Base-by-base conservation (phyloP, 2,888 invertebrate species). In the Camponotus fellah region DNA sequence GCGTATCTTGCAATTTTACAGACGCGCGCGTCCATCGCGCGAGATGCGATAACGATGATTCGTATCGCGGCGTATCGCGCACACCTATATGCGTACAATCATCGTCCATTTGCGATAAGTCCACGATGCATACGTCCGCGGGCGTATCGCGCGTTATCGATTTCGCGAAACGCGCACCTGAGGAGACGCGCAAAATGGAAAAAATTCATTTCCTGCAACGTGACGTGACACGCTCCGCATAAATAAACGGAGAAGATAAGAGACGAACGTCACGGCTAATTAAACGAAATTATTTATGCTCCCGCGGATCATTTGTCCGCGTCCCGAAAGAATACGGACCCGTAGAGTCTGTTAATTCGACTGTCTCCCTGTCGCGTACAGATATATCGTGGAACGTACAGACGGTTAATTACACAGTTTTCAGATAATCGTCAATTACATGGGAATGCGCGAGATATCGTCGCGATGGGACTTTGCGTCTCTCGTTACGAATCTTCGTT, bases 31-130 rank as follows among this genome's bases (percentile, higher is more conserved):
- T 64, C 14, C 46, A 34, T 64, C 43, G 43, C n/a, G 21, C 21
- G 26, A 56, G 14, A 26, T 40, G 4, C 3, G 43, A 43, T 71
- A 79, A 79, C 72, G 58, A 34, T 79, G 60, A 79, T 71, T 34
- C 72, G 40, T 6, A 40, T 26, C 69, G 12, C 4, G 32, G 53
- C 40, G 40, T 32, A 40, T 40, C 53, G 53, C 17, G 34, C 40
- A 26, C 56, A 37, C 5, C 14, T 12, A n/a, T 12, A 12, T 8
- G 6, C 32, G 14, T n/a, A 66, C 66, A 68, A 74, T 83, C 66
- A 66, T 71, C 58, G 64, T 82, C 77, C 71, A 82, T 82, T 40
- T 65, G 69, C 65, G 77, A 85, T 85, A 37, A 74, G 66, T 72
- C 60, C 34, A 3, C 82, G 74, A 12, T 62, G 65, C 40, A 49